Evolutionary conservation across 2,113 vertebrate genomes (phyloP).

Genomic region (Rhinolophus ferrumequinum): DNA sequence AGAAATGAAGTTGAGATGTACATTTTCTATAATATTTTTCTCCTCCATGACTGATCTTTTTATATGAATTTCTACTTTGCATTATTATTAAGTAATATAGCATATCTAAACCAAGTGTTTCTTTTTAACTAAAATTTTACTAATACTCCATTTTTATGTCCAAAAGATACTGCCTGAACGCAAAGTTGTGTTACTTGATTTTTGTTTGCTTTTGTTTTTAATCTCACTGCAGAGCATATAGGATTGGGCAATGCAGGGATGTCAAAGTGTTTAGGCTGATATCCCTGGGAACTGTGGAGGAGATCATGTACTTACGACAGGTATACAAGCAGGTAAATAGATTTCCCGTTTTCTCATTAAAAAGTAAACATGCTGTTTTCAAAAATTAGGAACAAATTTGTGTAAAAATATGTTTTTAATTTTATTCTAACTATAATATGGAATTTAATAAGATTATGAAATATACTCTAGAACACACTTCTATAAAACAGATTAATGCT

Average conservation of each 20-base stretch:
- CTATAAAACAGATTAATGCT: conserved; percentile 30
- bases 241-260: conserved; percentile 96
- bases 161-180: background rate
- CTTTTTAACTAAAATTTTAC: conserved; percentile 58
- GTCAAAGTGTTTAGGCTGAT: conserved; percentile 96
- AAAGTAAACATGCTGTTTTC: conserved; percentile 31
- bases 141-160: background rate
- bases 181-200: background rate
- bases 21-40: background rate
- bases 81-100: conserved; percentile 9
- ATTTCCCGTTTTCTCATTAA: background rate
- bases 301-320: conserved; percentile 96
- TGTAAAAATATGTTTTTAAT: conserved; percentile 26
- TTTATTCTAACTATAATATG: background rate
- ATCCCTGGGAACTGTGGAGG: conserved; percentile 97
- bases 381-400: conserved; percentile 3
- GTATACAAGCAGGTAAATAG: conserved; percentile 95
- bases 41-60: background rate
- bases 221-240: conserved; percentile 90
- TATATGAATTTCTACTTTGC: background rate
- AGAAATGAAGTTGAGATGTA: background rate
- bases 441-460: conserved; percentile 51
- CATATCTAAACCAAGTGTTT: background rate
- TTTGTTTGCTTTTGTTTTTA: conserved; percentile 27
- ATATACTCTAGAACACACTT: conserved; percentile 8